Evolutionary conservation across 2,113 vertebrate genomes (phyloP).

Genomic region (Orthonyx spaldingii): DNA sequence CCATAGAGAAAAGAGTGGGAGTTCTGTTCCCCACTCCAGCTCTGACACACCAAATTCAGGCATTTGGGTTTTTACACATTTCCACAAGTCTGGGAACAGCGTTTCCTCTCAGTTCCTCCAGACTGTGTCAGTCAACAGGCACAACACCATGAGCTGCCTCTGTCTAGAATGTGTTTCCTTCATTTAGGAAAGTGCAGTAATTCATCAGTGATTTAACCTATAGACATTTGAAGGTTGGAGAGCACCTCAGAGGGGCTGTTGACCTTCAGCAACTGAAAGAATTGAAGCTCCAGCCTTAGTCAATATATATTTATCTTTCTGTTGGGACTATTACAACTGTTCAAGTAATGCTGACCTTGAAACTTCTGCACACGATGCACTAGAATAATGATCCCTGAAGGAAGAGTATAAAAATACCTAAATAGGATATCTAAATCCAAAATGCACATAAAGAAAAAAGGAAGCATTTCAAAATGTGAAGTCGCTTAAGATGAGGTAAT

Average conservation of each 20-base stretch:
- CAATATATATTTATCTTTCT: conserved; percentile 81
- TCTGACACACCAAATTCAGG: background rate
- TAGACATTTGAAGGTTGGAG: conserved; percentile 75
- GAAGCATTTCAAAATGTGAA: conserved; percentile 31
- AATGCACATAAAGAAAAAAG: conserved; percentile 59
- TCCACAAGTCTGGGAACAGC: background rate
- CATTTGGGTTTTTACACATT: background rate
- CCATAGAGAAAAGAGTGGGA: background rate
- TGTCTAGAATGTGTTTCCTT: conserved; percentile 11
- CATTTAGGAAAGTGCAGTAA: conserved; percentile 57
- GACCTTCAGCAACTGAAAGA: conserved; percentile 76
- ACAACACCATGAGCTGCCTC: background rate
- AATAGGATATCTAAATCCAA: conserved; percentile 63
- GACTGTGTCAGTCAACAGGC: conserved; percentile 36
- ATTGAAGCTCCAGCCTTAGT: conserved; percentile 70
- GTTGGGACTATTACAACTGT: conserved; percentile 75
- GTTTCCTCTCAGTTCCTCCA: background rate
- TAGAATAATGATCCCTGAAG: conserved; percentile 73
- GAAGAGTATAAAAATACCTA: conserved; percentile 71
- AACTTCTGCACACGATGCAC: conserved; percentile 69
- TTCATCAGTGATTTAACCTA: conserved; percentile 78
- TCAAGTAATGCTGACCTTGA: conserved; percentile 76
- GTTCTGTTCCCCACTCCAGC: background rate
- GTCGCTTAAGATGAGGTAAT: background rate
- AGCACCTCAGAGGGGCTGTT: conserved; percentile 74